Conservation (phyloP, 2,888 invertebrate species). For the Caenorhabditis imperialis region DNA sequence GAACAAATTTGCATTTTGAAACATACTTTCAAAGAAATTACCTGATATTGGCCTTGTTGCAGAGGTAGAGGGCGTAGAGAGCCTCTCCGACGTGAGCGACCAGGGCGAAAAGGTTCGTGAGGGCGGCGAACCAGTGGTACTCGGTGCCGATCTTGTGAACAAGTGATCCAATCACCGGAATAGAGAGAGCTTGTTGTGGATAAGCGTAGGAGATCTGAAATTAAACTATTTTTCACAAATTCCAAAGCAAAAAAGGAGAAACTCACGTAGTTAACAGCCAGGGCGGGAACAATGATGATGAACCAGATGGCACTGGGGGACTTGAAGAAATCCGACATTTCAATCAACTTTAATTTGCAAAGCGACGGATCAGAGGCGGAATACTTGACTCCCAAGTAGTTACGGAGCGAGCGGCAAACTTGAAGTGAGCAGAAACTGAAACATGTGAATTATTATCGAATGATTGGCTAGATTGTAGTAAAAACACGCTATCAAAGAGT, state of each 20-base stretch:
- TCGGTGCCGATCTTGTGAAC: slow-evolving; percentile 40
- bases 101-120: slow-evolving; percentile 68
- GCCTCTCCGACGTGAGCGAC: slow-evolving; percentile 72
- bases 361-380: slow-evolving; percentile 51
- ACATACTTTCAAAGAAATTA: slow-evolving; percentile 22
- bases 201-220: slow-evolving; percentile 62
- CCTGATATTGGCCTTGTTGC: slow-evolving; percentile 65
- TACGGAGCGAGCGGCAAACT: slow-evolving; percentile 67
- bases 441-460: neutral
- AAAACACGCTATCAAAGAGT: neutral
- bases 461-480: slow-evolving; percentile 15
- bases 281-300: slow-evolving; percentile 67
- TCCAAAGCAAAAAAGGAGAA: neutral
- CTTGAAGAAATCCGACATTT: slow-evolving; percentile 64
- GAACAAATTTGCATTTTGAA: neutral
- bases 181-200: slow-evolving; percentile 55
- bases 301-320: slow-evolving; percentile 66
- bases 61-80: slow-evolving; percentile 66
- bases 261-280: slow-evolving; percentile 71
- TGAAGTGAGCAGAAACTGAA: slow-evolving; percentile 58
- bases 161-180: slow-evolving; percentile 63
- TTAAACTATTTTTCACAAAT: slow-evolving; percentile 1
- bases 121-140: slow-evolving; percentile 40
- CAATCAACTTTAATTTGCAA: slow-evolving; percentile 42
- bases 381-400: slow-evolving; percentile 68